A percentile compares a stretch with the other conserved stretches of the same genome.
phyloP scores from a whole-genome alignment of 2,888 invertebrate genomes.

The Euclidia mi region DNA sequence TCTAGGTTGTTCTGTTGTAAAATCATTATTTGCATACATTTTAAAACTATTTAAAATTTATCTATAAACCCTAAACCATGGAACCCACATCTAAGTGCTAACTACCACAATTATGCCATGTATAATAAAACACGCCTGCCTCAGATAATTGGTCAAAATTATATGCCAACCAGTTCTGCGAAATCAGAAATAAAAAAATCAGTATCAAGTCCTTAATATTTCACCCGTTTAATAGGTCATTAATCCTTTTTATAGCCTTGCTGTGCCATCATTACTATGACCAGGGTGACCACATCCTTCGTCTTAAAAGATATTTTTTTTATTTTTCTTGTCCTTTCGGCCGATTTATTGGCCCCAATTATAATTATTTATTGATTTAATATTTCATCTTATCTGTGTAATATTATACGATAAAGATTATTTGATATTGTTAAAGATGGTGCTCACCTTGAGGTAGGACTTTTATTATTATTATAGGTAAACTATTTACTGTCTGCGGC shows the following conservation, averaged over 20 bases:
- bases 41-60: no score
- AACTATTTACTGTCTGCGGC: no score
- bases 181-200: constrained; percentile 14
- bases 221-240: constrained; percentile 58
- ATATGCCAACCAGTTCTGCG: constrained; percentile 13
- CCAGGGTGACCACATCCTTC: constrained; percentile 44
- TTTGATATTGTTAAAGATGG: no score
- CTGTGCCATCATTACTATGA: constrained; percentile 49
- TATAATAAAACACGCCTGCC: background rate
- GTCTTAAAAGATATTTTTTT: constrained; percentile 13
- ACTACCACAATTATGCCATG: background rate
- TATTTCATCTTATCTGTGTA: background rate
- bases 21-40: no score
- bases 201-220: constrained; percentile 51
- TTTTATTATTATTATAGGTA: no score
- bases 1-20: no score
- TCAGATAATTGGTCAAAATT: constrained; percentile 16
- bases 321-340: constrained; percentile 7
- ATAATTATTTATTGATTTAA: constrained; percentile 13
- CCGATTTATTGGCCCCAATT: constrained; percentile 17
- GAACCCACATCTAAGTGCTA: no score
- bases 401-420: constrained; percentile 4
- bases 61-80: no score
- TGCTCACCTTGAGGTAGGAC: no score
- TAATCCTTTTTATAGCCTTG: constrained; percentile 57